Evolutionary conservation across 1,140 invertebrate species (phyloP).

Genomic region (Magallana gigas): DNA sequence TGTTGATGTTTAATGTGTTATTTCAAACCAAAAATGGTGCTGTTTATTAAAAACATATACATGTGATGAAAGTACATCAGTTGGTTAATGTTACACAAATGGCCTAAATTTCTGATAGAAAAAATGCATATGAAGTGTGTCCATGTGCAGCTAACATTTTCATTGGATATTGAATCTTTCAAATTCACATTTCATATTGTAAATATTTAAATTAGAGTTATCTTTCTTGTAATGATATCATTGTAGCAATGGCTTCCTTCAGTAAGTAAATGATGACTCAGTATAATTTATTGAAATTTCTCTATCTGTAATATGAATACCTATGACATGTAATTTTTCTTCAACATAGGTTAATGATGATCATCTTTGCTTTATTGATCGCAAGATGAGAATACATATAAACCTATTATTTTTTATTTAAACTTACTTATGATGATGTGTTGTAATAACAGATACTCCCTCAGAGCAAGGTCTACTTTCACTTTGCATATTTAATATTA

Average conservation of each 20-base stretch:
- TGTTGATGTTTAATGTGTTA: too few relatives aligned
- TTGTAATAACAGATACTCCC: slow-evolving; percentile 4
- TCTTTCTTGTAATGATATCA: slow-evolving; percentile 36
- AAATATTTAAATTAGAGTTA: slow-evolving; percentile 22
- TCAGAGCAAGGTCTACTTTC: slow-evolving; percentile 22
- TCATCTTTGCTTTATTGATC: neutral
- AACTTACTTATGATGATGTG: neutral
- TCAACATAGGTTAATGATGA: neutral
- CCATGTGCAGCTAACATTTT: too few relatives aligned
- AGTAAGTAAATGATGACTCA: slow-evolving; percentile 38
- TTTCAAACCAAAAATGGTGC: too few relatives aligned
- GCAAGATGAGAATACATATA: neutral
- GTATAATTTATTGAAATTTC: slow-evolving; percentile 22
- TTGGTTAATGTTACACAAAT: too few relatives aligned
- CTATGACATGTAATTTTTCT: neutral
- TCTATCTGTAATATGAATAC: neutral
- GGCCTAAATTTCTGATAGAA: too few relatives aligned
- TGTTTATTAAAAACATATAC: too few relatives aligned
- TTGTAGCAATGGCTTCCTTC: slow-evolving; percentile 37
- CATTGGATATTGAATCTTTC: neutral
- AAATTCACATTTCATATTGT: neutral
- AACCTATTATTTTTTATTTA: neutral
- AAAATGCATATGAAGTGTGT: too few relatives aligned
- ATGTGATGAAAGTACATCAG: too few relatives aligned
- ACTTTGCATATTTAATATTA: slow-evolving; percentile 5